Evolutionary conservation across 2,888 invertebrate genomes (phyloP).

Genomic region (Lydus trimaculatus): DNA sequence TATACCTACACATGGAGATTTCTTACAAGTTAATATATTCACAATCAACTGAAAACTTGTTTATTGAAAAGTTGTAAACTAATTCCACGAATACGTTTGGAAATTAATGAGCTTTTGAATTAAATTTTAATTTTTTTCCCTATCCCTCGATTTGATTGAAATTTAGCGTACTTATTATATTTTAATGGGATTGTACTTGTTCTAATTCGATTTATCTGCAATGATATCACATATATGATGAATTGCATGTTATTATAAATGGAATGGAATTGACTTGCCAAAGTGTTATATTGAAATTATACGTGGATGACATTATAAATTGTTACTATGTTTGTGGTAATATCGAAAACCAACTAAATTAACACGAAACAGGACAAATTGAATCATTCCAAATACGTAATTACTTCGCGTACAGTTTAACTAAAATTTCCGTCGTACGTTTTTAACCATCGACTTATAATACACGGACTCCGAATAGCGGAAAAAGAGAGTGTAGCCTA

Average conservation of each 20-base stretch:
- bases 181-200: conserved; percentile 33
- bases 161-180: not conserved
- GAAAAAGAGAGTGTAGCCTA: too few species aligned
- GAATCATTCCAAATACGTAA: too few species aligned
- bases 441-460: too few species aligned
- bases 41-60: not conserved
- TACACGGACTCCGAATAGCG: too few species aligned
- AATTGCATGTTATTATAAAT: conserved; percentile 38
- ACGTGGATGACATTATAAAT: conserved; percentile 25
- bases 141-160: not conserved
- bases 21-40: not conserved
- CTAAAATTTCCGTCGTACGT: too few species aligned
- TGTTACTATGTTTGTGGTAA: not conserved
- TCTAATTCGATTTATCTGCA: conserved; percentile 30
- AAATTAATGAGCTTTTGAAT: not conserved
- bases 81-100: not conserved
- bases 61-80: conserved; percentile 9
- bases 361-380: too few species aligned
- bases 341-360: too few species aligned
- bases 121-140: not conserved
- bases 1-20: not conserved
- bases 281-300: conserved; percentile 36
- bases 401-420: too few species aligned
- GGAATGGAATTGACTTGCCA: conserved; percentile 40
- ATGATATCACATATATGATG: conserved; percentile 42